Evolutionary conservation across 2,113 vertebrate genomes (phyloP).

Genomic region (Gambusia holbrooki): DNA sequence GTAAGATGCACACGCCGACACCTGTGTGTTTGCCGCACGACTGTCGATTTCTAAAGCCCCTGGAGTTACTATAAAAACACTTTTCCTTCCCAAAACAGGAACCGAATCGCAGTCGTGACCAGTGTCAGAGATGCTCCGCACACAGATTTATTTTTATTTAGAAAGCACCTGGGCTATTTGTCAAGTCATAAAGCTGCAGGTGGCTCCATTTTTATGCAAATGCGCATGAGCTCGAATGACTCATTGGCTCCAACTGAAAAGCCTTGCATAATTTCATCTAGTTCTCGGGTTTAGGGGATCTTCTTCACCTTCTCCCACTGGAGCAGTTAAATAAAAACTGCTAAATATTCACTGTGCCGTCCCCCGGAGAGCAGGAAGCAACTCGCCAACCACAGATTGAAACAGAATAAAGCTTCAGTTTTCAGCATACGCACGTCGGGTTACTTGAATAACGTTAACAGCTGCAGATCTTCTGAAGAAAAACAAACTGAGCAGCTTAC

Average conservation of each 20-base stretch:
- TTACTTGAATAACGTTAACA: background rate
- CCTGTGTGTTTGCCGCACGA: background rate
- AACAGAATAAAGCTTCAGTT: background rate
- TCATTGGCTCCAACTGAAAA: conserved; percentile 22
- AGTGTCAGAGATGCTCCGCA: conserved; percentile 5
- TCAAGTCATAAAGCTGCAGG: conserved; percentile 36
- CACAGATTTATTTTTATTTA: conserved; percentile 29
- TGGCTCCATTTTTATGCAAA: conserved; percentile 42
- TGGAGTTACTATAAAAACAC: conserved; percentile 20
- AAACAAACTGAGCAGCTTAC: background rate
- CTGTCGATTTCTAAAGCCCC: conserved; percentile 15
- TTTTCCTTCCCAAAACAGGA: conserved; percentile 8
- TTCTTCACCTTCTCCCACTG: conserved; percentile 6
- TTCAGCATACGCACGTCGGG: background rate
- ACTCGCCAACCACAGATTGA: background rate
- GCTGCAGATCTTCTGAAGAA: background rate
- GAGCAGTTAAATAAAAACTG: conserved; percentile 3
- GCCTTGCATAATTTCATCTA: conserved; percentile 15
- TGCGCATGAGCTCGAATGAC: conserved; percentile 14
- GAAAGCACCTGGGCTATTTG: conserved; percentile 39
- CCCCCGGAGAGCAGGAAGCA: conserved; percentile 10
- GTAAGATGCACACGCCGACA: conserved; percentile 76
- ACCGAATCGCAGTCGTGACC: conserved; percentile 31
- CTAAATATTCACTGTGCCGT: conserved; percentile 29
- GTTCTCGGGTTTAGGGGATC: conserved; percentile 9